phyloP scores from a whole-genome alignment of 1,140 invertebrate genomes.

The Anastrepha ludens region DNA sequence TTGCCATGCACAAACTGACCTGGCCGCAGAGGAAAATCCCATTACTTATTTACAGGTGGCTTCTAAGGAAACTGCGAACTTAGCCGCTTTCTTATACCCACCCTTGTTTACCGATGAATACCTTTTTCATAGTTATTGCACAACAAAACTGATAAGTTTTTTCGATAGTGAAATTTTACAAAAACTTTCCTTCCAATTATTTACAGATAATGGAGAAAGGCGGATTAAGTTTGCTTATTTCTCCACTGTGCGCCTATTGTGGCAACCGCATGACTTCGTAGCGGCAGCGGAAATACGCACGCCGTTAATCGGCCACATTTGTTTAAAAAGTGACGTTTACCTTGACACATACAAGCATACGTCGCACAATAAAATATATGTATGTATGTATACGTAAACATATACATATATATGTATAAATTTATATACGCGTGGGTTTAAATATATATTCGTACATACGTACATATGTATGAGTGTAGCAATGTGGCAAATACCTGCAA shows the following conservation, averaged over 20 bases:
- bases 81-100: too few relatives aligned
- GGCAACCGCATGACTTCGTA: not conserved
- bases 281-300: constrained; percentile 9
- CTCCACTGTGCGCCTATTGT: not conserved
- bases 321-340: not conserved
- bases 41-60: too few relatives aligned
- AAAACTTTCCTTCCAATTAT: not conserved
- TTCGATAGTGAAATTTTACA: not conserved
- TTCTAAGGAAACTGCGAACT: too few relatives aligned
- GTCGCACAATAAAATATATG: too few relatives aligned
- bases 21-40: too few relatives aligned
- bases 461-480: not conserved
- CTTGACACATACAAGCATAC: not conserved
- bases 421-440: too few relatives aligned
- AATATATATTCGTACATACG: too few relatives aligned
- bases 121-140: not conserved
- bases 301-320: constrained; percentile 32
- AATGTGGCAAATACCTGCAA: too few relatives aligned
- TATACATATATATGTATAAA: too few relatives aligned
- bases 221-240: not conserved
- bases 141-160: not conserved
- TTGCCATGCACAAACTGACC: too few relatives aligned
- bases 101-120: too few relatives aligned
- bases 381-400: not conserved
- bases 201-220: too few relatives aligned